phyloP scores from a whole-genome alignment of 2,113 vertebrate genomes.

The Galemys pyrenaicus region DNA sequence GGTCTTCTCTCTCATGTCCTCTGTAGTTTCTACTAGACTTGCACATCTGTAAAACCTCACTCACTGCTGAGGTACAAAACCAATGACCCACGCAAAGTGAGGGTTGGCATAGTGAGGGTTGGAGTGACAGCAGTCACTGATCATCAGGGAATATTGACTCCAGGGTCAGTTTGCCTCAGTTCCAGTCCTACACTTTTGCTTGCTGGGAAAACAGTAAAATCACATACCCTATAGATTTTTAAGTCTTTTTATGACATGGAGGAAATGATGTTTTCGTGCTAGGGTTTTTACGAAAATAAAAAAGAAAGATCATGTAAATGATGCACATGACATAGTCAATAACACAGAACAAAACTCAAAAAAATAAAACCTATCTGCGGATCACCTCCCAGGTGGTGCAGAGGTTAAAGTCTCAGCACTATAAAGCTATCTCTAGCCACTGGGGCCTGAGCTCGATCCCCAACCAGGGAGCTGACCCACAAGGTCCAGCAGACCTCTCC shows the following conservation, averaged over 20 bases:
- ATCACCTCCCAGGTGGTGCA: too few relatives aligned
- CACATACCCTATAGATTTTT: neutral
- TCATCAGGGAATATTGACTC: neutral
- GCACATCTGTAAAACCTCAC: neutral
- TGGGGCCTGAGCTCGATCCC: too few relatives aligned
- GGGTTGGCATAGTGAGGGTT: too few relatives aligned
- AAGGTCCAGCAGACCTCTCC: too few relatives aligned
- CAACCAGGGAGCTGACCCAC: too few relatives aligned
- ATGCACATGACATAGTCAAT: neutral
- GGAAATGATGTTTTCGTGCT: fast-evolving
- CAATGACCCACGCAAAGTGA: neutral
- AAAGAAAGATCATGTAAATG: neutral
- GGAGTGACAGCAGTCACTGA: neutral
- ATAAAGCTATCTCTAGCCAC: too few relatives aligned
- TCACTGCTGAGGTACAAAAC: neutral
- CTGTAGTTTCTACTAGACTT: neutral
- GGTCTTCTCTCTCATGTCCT: neutral
- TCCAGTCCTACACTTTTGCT: neutral
- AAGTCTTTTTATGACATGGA: neutral
- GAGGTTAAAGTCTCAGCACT: too few relatives aligned
- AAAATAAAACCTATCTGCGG: neutral
- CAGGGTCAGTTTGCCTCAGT: neutral
- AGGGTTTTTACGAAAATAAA: neutral
- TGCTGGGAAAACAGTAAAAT: neutral
- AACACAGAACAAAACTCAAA: neutral